These are phyloP conservation scores for Stenodema calcarata DNA, from an alignment of 2,888 invertebrate species.

Conservation along the genomic window DNA sequence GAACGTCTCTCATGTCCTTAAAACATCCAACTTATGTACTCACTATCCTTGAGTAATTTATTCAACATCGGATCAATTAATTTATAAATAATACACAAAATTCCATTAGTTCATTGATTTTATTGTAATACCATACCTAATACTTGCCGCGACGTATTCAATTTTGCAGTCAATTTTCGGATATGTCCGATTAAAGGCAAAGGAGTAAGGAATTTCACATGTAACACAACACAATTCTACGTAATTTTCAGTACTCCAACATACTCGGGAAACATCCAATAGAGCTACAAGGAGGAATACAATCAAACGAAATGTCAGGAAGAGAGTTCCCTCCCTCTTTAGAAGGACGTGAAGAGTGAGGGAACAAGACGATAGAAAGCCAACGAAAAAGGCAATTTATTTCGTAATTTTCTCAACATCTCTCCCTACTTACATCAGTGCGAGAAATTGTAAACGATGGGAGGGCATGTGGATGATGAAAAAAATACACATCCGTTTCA, in stretches of 20 bases:
- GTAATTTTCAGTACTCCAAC: not conserved
- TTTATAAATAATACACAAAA: no score
- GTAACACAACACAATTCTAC: not conserved
- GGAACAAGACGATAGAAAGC: not conserved
- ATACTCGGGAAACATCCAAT: not conserved
- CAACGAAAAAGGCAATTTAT: not conserved
- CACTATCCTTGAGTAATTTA: no score
- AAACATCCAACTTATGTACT: no score
- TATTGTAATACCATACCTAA: no score
- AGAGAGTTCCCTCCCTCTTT: not conserved
- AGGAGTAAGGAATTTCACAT: no score
- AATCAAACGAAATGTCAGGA: not conserved
- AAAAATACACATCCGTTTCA: not conserved
- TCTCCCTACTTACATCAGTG: not conserved
- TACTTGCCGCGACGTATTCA: no score
- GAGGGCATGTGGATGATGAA: not conserved
- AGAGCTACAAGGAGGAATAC: not conserved
- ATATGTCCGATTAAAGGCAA: no score
- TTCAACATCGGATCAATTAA: no score
- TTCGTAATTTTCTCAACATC: not conserved
- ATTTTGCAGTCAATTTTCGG: no score
- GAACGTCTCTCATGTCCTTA: no score
- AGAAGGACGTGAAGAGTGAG: not conserved
- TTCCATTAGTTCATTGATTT: no score
- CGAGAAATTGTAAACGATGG: not conserved